Evolutionary conservation across 2,797 vertebrate genomes (phyloP), one percentile per base, ranked within the genome.

Genomic region (Hybognathus amarus): DNA sequence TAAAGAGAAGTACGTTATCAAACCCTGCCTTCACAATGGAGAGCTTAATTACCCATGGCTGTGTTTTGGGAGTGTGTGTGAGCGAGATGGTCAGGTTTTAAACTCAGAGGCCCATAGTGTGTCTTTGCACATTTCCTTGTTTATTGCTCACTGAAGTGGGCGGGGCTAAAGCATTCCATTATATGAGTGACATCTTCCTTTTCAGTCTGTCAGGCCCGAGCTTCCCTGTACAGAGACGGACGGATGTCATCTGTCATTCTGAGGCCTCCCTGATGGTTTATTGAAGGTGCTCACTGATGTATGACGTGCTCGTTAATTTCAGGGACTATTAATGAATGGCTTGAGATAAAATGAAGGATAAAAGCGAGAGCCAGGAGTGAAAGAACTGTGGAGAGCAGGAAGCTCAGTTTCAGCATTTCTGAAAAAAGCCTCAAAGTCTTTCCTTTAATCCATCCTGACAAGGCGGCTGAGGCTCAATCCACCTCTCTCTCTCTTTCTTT

Each of bases 391-490:
- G 82, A 83, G 59, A 83, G 69, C 90, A 89, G 89, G 83, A 90
- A 90, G 88, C 89, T 89, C 89, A 84, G 91, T 91, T 88, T 83
- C 86, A 89, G 88, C 86, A 90, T 93, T 91, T 91, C 91, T 93
- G 91, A 94, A 93, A 93, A 93, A 90, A 89, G 89, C 88, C 92
- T 94, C 93, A 94, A 94, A 94, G 94, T 93, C 93, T 93, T 90
- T 86, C 89, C 56, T 92, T 91, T 94, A 94, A 95, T 95, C 94
- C 93, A 92, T 93, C 93, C 88, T 89, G 93, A 95, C 93, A 94
- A 93, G 92, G 87, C 92, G 92, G 87, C 92, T 91, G 93, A 93
- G 92, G 92, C 91, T 91, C 90, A 92, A 92, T 93, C 91, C 93
- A 91, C 63, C 80, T 68, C 67, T 36, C 80, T 70, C 82, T 83